Evolutionary conservation across 1,140 invertebrate species (phyloP).

Genomic region (Solen grandis): DNA sequence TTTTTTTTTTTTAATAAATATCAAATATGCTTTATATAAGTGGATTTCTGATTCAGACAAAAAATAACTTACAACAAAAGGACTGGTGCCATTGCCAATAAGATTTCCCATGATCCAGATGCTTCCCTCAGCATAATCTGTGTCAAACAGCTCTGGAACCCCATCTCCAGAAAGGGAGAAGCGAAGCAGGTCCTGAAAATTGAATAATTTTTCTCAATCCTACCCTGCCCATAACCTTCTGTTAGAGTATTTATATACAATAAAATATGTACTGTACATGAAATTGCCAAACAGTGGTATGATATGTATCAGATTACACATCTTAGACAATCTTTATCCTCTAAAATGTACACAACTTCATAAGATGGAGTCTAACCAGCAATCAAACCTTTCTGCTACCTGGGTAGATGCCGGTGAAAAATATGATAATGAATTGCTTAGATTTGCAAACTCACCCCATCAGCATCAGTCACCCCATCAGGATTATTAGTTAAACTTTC

Average conservation of each 20-base stretch:
- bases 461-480: constrained; percentile 1
- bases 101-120: constrained; percentile 20
- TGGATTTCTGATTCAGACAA: not conserved
- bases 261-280: not conserved
- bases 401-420: too few species aligned
- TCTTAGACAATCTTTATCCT: not conserved
- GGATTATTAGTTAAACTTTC: too few species aligned
- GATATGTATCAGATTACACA: not conserved
- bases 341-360: not conserved
- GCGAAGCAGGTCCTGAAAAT: not conserved
- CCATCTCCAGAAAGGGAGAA: constrained; percentile 22
- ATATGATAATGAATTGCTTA: too few species aligned
- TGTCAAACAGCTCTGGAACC: constrained; percentile 45
- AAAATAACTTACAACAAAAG: constrained; percentile 14
- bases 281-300: not conserved
- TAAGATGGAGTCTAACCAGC: not conserved
- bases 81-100: constrained; percentile 4
- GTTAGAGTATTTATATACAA: not conserved
- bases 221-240: not conserved
- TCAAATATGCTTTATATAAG: not conserved
- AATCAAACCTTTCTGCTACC: too few species aligned
- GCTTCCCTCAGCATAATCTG: constrained; percentile 19
- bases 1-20: too few species aligned
- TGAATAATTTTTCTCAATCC: not conserved
- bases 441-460: constrained; percentile 49